Base-by-base conservation (phyloP, 2,797 vertebrate genomes). In the Cottoperca gobio region DNA sequence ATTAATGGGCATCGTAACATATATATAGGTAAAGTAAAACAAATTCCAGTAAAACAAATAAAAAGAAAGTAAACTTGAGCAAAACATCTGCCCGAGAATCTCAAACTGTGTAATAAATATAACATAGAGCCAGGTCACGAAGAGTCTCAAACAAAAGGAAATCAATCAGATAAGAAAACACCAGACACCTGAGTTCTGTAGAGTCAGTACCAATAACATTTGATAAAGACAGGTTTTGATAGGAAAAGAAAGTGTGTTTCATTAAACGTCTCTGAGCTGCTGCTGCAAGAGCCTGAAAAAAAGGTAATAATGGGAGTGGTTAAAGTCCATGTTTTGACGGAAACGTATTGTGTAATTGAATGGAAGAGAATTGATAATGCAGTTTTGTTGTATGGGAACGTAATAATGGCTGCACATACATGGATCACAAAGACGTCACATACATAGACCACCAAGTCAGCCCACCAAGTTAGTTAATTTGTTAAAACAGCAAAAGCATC, bases 141-240 rank as follows among this genome's bases (percentile, higher is more conserved):
- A 33, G 35, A 50, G 10, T 49, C 45, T 50, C 43, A n/a, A n/a
- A n/a, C n/a, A n/a, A 43, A 12, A 52, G 37, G 17, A 52, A 66
- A 67, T 45, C 62, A 37, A 60, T 45, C 11, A 3, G 21, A 24
- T 43, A 11, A 17, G 14, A 59, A 45, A 60, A 60, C 54, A 67
- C 46, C 5, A n/a, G 54, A 43, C 43, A 73, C n/a, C 8, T 19
- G n/a, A 73, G 23, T 39, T 31, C 12, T 59, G 13, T 8, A 5
- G 23, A 42, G 43, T 31, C 53, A 39, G 45, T n/a, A 45, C 16
- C 28, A 37, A 28, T 45, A 54, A 17, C 31, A 46, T 75, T 61
- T 68, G 28, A 74, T 53, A 28, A 54, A 75, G 28, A 54, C 13
- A 21, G 4, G 6, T 53, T 39, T 39, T 75, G 40, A 61, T 35